A percentile compares a stretch with the other conserved stretches of the same genome.
phyloP scores from a whole-genome alignment of 2,113 vertebrate genomes.

The Tinamus guttatus region DNA sequence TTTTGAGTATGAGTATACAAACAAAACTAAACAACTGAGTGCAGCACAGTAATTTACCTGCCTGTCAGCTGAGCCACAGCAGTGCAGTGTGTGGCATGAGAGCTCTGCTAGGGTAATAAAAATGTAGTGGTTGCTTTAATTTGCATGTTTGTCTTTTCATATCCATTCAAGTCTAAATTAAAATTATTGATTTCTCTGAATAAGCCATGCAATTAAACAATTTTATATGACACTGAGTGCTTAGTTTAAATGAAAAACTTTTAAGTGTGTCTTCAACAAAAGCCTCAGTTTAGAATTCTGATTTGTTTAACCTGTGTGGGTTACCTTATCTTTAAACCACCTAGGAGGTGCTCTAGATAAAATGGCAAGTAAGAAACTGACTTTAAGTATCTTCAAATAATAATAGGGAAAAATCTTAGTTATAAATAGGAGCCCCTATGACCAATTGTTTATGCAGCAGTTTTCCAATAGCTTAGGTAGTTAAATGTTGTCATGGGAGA shows the following conservation, averaged over 20 bases:
- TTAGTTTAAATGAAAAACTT: background rate
- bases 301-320: background rate
- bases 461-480: slow-evolving; percentile 24
- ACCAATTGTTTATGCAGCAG: slow-evolving; percentile 20
- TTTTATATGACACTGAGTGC: background rate
- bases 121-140: background rate
- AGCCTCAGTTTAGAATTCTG: background rate
- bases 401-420: background rate
- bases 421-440: background rate
- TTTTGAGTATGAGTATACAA: background rate
- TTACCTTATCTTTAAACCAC: background rate
- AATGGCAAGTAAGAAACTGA: background rate
- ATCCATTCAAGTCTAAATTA: background rate
- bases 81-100: background rate
- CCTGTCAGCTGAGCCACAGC: background rate
- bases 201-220: background rate
- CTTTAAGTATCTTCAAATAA: background rate
- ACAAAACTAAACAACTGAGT: background rate
- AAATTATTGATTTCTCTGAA: background rate
- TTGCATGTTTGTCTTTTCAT: background rate
- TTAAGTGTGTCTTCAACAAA: background rate
- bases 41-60: background rate
- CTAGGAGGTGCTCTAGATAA: background rate
- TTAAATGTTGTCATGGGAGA: slow-evolving; percentile 18
- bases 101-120: background rate